phyloP scores from a whole-genome alignment of 2,888 invertebrate genomes.

The Cryptocheilus praepositus region DNA sequence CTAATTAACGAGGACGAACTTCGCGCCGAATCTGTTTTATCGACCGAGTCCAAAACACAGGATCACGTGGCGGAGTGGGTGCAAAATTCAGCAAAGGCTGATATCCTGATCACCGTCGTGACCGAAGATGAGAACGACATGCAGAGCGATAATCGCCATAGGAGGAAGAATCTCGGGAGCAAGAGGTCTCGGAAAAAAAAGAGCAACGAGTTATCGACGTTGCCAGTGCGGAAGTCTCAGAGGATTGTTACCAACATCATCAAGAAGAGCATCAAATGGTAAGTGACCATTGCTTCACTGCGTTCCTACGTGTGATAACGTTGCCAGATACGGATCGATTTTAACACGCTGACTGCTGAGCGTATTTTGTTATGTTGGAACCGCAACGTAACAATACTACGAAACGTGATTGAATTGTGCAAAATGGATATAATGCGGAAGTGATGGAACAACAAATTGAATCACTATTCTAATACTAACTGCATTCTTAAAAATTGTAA shows the following conservation, averaged over 20 bases:
- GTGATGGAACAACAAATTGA: no score
- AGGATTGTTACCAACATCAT: slow-evolving; percentile 70
- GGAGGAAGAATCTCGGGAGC: slow-evolving; percentile 28
- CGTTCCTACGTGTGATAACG: background rate
- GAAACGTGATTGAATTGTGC: no score
- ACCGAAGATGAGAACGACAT: slow-evolving; percentile 34
- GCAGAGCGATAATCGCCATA: slow-evolving; percentile 18
- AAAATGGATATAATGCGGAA: no score
- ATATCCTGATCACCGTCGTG: slow-evolving; percentile 24
- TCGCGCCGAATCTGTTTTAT: slow-evolving; percentile 59
- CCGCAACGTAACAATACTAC: no score
- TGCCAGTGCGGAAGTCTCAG: slow-evolving; percentile 66
- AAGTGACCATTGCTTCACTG: slow-evolving; percentile 47
- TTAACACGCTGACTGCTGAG: no score
- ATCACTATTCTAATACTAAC: no score
- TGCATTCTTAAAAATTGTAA: no score
- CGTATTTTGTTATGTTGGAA: no score
- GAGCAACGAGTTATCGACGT: slow-evolving; percentile 25
- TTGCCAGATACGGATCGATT: background rate
- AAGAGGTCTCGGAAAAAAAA: slow-evolving; percentile 50
- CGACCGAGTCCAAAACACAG: slow-evolving; percentile 66
- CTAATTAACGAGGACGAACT: slow-evolving; percentile 65
- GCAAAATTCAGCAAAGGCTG: slow-evolving; percentile 72
- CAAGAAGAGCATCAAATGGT: slow-evolving; percentile 71
- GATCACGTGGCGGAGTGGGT: slow-evolving; percentile 74